These are phyloP conservation scores for Epicampocera succincta DNA, from an alignment of 2,888 invertebrate genomes.

Conservation along the genomic window DNA sequence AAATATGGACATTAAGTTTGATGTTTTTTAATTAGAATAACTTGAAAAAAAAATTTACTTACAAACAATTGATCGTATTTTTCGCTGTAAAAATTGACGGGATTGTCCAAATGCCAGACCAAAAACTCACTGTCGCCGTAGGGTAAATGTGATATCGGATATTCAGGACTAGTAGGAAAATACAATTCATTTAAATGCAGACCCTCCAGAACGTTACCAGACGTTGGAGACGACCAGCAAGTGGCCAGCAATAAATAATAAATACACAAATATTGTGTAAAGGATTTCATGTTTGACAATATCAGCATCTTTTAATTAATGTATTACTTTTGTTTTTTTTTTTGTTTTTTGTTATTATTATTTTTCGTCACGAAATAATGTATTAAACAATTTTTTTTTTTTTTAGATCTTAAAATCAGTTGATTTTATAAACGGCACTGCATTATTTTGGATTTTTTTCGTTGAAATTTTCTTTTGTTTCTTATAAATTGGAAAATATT, in stretches of 20 bases:
- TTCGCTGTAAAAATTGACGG: conserved; percentile 90
- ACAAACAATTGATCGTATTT: conserved; percentile 90
- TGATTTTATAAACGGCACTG: conserved; percentile 47
- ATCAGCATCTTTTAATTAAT: too few species aligned
- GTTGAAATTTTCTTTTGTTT: conserved; percentile 2
- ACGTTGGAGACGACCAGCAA: conserved; percentile 57
- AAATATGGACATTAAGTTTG: too few species aligned
- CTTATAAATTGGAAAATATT: conserved; percentile 55
- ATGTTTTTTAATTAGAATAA: too few species aligned
- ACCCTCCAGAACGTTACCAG: conserved; percentile 76
- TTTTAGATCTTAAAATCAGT: conserved; percentile 20
- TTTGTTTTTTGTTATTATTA: conserved; percentile 43
- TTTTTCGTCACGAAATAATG: conserved; percentile 33
- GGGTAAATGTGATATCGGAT: conserved; percentile 74
- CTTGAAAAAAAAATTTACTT: too few species aligned
- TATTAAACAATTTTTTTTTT: conserved; percentile 46
- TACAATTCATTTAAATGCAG: conserved; percentile 77
- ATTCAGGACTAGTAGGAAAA: conserved; percentile 72
- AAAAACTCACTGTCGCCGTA: conserved; percentile 79
- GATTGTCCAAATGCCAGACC: conserved; percentile 80
- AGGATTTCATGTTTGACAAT: conserved; percentile 62
- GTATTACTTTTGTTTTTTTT: conserved; percentile 58
- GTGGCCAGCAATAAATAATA: conserved; percentile 69
- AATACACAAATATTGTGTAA: conserved; percentile 73
- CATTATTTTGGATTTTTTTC: conserved; percentile 54